Evolutionary conservation across 2,113 vertebrate genomes (phyloP).

Genomic region (Sapajus apella): DNA sequence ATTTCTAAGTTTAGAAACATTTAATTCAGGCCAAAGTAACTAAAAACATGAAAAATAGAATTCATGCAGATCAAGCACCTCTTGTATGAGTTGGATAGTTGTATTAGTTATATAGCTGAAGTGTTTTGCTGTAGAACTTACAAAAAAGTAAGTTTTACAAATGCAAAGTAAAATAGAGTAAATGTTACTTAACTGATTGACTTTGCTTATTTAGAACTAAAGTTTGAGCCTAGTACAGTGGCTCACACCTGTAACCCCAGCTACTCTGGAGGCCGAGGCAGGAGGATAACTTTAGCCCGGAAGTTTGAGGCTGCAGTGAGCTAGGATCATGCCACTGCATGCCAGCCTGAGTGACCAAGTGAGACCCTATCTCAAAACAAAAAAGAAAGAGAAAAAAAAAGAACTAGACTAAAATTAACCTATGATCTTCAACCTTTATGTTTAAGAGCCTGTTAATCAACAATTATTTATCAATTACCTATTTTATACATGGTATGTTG

Average conservation of each 20-base stretch:
- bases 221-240: background rate
- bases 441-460: slow-evolving; percentile 1
- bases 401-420: background rate
- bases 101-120: background rate
- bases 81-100: background rate
- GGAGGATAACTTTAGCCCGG: too few relatives aligned
- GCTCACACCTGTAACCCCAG: too few relatives aligned
- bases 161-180: background rate
- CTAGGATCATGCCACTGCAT: too few relatives aligned
- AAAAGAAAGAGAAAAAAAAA: too few relatives aligned
- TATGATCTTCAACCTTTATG: background rate
- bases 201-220: slow-evolving; percentile 46
- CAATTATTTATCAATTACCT: slow-evolving; percentile 1
- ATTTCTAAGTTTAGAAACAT: slow-evolving; percentile 15
- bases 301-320: too few relatives aligned
- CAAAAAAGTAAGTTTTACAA: too few relatives aligned
- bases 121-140: background rate
- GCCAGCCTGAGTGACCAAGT: too few relatives aligned
- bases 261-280: too few relatives aligned
- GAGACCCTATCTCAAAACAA: too few relatives aligned
- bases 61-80: background rate
- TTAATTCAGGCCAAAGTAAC: background rate
- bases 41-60: background rate
- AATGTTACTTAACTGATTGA: background rate
- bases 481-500: background rate